Evolutionary conservation across 2,888 invertebrate species (phyloP).

Genomic region (Camponotus fellah): DNA sequence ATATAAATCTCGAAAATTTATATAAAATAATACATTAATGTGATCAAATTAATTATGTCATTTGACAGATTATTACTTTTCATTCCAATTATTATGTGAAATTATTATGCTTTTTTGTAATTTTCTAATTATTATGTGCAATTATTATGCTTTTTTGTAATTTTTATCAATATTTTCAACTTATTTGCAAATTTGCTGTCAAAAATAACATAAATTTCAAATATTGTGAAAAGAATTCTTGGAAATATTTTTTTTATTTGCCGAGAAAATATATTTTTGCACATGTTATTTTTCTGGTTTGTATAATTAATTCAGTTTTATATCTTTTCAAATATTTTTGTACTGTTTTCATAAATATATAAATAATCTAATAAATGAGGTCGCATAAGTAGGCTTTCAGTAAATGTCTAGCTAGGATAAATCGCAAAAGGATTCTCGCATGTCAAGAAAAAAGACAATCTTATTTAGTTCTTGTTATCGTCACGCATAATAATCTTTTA

Average conservation of each 20-base stretch:
- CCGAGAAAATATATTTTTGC: not conserved
- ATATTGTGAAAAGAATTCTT: not conserved
- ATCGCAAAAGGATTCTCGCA: not conserved
- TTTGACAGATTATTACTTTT: not conserved
- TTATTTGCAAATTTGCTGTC: not conserved
- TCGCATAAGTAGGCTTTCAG: not conserved
- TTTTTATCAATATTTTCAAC: not conserved
- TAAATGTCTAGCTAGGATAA: not conserved
- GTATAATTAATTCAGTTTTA: not conserved
- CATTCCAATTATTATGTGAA: not conserved
- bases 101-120: not conserved
- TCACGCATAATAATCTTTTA: conserved; percentile 39
- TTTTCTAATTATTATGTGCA: not conserved
- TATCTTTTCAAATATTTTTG: not conserved
- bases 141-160: not conserved
- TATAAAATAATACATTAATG: not conserved
- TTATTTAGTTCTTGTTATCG: conserved; percentile 31
- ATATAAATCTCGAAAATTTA: not conserved
- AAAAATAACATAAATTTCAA: no score
- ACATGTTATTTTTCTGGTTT: not conserved
- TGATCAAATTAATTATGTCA: not conserved
- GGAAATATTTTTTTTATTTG: not conserved
- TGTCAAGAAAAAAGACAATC: conserved; percentile 2
- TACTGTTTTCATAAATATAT: not conserved
- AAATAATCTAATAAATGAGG: not conserved